Conservation (phyloP, 2,797 vertebrate species). For the Prionace glauca region DNA sequence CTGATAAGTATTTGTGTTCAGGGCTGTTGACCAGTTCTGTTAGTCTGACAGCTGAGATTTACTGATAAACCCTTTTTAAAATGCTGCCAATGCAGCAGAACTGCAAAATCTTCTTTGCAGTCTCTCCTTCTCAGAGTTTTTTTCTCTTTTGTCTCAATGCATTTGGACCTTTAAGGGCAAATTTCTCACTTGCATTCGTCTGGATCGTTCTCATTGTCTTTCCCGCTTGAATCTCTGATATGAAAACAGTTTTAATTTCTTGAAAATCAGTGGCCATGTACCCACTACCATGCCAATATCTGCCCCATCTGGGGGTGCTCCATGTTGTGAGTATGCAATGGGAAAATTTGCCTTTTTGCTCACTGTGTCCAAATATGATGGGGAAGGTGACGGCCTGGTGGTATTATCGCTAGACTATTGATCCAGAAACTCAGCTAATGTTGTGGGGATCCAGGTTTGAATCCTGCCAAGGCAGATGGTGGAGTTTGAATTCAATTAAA, state of each 20-base stretch:
- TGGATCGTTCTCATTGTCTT: neutral
- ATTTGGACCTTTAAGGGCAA: neutral
- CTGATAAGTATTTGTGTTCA: neutral
- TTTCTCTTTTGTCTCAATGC: neutral
- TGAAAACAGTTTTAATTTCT: neutral
- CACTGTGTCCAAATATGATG: neutral
- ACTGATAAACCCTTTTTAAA: slow-evolving; percentile 1
- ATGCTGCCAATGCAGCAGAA: neutral
- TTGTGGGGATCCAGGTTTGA: too few species aligned
- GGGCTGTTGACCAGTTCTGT: neutral
- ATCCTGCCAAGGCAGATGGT: too few species aligned
- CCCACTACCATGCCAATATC: neutral
- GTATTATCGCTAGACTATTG: too few species aligned
- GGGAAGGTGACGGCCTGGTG: too few species aligned
- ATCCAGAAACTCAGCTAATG: too few species aligned
- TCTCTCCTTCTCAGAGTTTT: neutral
- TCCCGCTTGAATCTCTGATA: too few species aligned
- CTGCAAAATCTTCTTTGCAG: neutral
- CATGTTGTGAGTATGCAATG: neutral
- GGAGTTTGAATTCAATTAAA: too few species aligned
- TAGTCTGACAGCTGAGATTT: neutral
- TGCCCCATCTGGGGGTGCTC: neutral
- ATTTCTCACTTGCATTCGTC: neutral
- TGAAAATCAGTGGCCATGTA: neutral
- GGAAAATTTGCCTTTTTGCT: neutral